A percentile compares a stretch with the other conserved stretches of the same genome.
phyloP scores from a whole-genome alignment of 2,797 vertebrate species.

The Novumbra hubbsi region DNA sequence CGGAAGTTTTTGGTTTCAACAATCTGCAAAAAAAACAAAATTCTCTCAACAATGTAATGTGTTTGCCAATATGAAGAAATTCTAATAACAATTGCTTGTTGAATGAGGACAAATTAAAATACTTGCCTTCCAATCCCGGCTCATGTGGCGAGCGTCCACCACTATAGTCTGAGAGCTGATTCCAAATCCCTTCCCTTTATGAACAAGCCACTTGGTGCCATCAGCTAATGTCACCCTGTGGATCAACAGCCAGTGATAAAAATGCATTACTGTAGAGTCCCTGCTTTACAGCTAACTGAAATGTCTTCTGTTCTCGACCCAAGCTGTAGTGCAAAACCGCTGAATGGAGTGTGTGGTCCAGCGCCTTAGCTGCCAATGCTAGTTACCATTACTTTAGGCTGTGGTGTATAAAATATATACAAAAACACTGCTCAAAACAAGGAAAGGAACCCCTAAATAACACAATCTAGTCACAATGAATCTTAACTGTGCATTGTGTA shows the following conservation, averaged over 20 bases:
- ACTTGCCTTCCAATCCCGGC: constrained; percentile 49
- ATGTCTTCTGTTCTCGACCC: no score
- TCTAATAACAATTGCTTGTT: not conserved
- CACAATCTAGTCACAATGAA: no score
- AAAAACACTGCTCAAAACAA: no score
- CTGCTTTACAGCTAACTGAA: no score
- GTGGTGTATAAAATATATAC: no score
- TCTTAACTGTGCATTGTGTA: no score
- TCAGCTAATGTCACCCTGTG: constrained; percentile 59
- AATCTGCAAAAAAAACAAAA: constrained; percentile 31
- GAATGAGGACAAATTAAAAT: not conserved
- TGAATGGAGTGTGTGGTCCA: no score
- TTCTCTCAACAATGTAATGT: not conserved
- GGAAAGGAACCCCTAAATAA: no score
- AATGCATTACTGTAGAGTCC: no score
- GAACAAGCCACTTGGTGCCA: constrained; percentile 54
- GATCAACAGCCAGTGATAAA: constrained; percentile 15
- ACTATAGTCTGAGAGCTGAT: constrained; percentile 59
- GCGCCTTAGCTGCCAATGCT: no score
- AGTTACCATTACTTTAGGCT: not conserved
- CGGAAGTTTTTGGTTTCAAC: constrained; percentile 45
- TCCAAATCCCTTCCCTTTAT: constrained; percentile 58
- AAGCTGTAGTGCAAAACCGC: no score
- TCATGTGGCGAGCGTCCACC: constrained; percentile 55
- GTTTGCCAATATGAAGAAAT: not conserved